Evolutionary conservation across 2,113 vertebrate species (phyloP), one percentile per base, ranked within the genome.

Genomic region (Phylloscopus trochilus): DNA sequence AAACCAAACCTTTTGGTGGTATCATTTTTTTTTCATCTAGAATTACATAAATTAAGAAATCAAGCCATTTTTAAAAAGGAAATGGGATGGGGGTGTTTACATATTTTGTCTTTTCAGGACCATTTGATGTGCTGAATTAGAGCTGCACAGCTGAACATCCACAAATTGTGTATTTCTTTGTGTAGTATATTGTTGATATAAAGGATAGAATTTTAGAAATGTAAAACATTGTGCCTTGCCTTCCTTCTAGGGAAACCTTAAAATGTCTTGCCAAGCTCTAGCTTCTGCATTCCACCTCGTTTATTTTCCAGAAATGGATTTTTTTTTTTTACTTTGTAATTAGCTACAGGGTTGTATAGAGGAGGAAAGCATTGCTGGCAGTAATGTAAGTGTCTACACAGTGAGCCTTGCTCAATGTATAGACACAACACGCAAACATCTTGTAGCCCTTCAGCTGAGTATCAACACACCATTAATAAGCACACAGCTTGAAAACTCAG

Each of bases 221-320:
- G 33, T 49, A 89, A 92, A 80, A 58, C 23, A 47, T 53, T 79
- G n/a, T 59, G 70, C 37, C 44, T 66, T 87, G 67, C 60, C 35
- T 47, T 68, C 44, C 44, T 87, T 67, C 27, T 56, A 86, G 69
- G 77, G 70, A 78, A 92, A 93, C 35, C 60, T 49, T 90, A 77
- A 88, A 92, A 86, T 64, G 37, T 63, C 59, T 91, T 92, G 70
- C 77, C 88, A 96, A 92, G 56, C n/a, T 85, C 53, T 74, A 62
- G 37, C 33, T 94, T 83, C 70, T 89, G 74, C 60, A 63, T 87
- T 35, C 24, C 47, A 76, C 35, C 35, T 72, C 43, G 77, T 95
- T 30, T 87, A 6, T 92, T 91, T 88, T 84, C 19, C 24, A 90
- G 67, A 89, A 93, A 41, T 69, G 16, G 11, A 7, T 63, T 64